A percentile compares a stretch with the other conserved stretches of the same genome.
Conservation (phyloP, 2,888 invertebrate species). For the Melanchra persicariae region DNA sequence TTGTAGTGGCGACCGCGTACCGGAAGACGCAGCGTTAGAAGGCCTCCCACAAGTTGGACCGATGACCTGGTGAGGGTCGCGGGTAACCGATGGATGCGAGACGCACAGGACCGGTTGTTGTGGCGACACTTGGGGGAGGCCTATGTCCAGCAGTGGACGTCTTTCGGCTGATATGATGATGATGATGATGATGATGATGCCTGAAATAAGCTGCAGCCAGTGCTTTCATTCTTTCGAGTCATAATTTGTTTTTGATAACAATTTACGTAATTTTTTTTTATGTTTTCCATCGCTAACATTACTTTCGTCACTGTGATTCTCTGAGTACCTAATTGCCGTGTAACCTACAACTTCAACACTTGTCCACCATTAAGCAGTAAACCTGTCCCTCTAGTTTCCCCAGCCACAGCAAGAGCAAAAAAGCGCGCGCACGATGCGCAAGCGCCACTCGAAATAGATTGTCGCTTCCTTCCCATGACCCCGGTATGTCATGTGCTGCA, state of each 20-base stretch:
- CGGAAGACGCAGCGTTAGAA: too few species aligned
- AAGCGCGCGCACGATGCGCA: constrained; percentile 41
- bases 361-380: constrained; percentile 36
- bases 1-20: too few species aligned
- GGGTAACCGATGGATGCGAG: too few species aligned
- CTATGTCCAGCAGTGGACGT: too few species aligned
- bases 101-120: too few species aligned
- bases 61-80: too few species aligned
- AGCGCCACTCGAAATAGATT: constrained; percentile 73
- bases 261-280: not conserved
- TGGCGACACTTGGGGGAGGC: too few species aligned
- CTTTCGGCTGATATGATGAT: too few species aligned
- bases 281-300: not conserved
- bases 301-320: not conserved
- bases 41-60: too few species aligned
- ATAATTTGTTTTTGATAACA: not conserved
- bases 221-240: too few species aligned
- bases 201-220: too few species aligned
- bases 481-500: constrained; percentile 16
- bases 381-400: constrained; percentile 26
- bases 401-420: constrained; percentile 65
- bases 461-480: constrained; percentile 69
- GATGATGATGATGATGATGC: too few species aligned
- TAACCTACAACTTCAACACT: constrained; percentile 15
- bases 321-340: not conserved